Conservation (phyloP, 2,113 vertebrate species). For the Calyptomena viridis region DNA sequence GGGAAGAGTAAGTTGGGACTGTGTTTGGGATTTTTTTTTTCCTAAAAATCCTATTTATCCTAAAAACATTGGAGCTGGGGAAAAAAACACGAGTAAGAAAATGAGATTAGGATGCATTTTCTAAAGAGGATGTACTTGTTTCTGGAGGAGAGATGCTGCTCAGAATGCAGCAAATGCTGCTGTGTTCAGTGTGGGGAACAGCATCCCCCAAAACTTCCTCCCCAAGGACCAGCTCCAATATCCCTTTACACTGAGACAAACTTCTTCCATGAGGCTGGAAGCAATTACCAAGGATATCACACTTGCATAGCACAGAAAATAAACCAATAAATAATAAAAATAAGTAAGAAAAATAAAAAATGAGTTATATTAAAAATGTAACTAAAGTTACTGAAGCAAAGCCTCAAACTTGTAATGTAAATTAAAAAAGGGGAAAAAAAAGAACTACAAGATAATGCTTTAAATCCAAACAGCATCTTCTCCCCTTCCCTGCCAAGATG, state of each 20-base stretch:
- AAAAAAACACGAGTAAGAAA: not conserved
- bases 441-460: not conserved
- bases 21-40: not conserved
- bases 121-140: not conserved
- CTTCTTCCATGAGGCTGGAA: not conserved
- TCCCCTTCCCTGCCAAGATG: not conserved
- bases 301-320: not conserved
- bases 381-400: not conserved
- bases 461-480: not conserved
- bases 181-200: fast-evolving
- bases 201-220: not conserved
- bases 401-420: fast-evolving
- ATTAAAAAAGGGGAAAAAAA: not conserved
- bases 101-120: not conserved
- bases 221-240: not conserved
- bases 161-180: not conserved
- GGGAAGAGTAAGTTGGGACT: not conserved
- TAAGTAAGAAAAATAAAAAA: not conserved
- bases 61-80: not conserved
- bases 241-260: not conserved
- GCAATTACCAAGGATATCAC: not conserved
- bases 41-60: not conserved
- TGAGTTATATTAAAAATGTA: not conserved
- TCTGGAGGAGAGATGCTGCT: not conserved
- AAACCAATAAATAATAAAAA: not conserved